These are phyloP conservation scores for Apantesis nais DNA, from an alignment of 2,888 invertebrate genomes.

Conservation along the genomic window DNA sequence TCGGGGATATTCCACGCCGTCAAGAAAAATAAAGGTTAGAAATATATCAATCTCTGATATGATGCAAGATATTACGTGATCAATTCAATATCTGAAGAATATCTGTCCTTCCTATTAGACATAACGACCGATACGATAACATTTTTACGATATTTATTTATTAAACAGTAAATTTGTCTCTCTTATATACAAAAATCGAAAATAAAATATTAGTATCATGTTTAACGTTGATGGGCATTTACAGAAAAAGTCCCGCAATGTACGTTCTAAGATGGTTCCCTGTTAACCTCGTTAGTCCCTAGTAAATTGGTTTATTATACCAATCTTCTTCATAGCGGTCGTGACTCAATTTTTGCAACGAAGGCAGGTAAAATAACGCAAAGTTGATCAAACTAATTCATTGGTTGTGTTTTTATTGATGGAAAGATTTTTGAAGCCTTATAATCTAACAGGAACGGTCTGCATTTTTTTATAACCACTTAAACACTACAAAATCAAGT, in stretches of 20 bases:
- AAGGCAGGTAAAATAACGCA: neutral
- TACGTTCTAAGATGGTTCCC: neutral
- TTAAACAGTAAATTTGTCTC: neutral
- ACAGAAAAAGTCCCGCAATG: neutral
- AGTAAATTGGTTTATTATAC: neutral
- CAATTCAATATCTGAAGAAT: neutral
- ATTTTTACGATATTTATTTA: neutral
- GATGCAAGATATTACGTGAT: neutral
- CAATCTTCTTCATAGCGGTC: neutral
- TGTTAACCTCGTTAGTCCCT: slow-evolving; percentile 5
- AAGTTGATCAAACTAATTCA: neutral
- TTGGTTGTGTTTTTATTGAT: neutral
- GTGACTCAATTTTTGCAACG: neutral
- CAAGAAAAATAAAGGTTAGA: too few relatives aligned
- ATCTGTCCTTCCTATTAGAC: neutral
- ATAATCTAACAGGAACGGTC: neutral
- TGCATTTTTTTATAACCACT: neutral
- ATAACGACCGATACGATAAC: neutral
- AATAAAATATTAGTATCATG: neutral
- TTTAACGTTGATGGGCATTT: neutral
- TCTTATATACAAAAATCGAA: neutral
- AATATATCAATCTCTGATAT: neutral
- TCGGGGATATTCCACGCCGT: too few relatives aligned
- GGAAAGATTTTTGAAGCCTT: neutral
- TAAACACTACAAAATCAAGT: neutral